Percentiles rank a stretch among this genome's conserved stretches.
phyloP scores from a whole-genome alignment of 1,140 invertebrate genomes.

The Aphis craccivora region DNA sequence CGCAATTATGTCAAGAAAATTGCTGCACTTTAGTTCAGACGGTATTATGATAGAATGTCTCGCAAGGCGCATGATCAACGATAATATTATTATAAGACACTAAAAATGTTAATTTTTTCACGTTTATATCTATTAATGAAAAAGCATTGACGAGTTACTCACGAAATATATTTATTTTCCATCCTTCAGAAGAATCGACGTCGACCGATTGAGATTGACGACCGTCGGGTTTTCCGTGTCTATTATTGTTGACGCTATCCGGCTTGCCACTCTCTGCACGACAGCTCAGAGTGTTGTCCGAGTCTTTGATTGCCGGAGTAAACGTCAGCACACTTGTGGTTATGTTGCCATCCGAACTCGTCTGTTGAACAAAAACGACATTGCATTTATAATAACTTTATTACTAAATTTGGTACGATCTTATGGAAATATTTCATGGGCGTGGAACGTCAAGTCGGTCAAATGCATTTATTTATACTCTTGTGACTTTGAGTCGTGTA shows the following conservation, averaged over 20 bases:
- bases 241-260: not conserved
- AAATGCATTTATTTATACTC: no score
- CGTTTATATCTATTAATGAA: not conserved
- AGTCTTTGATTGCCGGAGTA: slow-evolving; percentile 81
- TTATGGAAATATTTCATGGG: no score
- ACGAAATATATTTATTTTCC: slow-evolving; percentile 86
- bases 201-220: not conserved
- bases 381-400: no score
- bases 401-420: no score
- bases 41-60: no score
- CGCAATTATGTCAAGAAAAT: not conserved
- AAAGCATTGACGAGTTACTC: slow-evolving; percentile 66
- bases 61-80: no score
- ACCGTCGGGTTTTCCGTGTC: not conserved
- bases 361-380: slow-evolving; percentile 56
- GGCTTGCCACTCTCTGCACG: slow-evolving; percentile 70
- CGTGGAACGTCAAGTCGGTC: no score
- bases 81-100: no score
- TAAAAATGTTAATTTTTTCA: not conserved
- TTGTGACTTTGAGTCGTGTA: not conserved
- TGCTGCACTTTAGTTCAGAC: no score
- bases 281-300: slow-evolving; percentile 86
- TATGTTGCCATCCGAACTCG: slow-evolving; percentile 61
- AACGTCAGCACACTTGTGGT: slow-evolving; percentile 83
- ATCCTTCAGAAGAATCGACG: slow-evolving; percentile 68